A percentile compares a stretch with the other conserved stretches of the same genome.
phyloP scores from a whole-genome alignment of 2,113 vertebrate species.

The Crotalus tigris region DNA sequence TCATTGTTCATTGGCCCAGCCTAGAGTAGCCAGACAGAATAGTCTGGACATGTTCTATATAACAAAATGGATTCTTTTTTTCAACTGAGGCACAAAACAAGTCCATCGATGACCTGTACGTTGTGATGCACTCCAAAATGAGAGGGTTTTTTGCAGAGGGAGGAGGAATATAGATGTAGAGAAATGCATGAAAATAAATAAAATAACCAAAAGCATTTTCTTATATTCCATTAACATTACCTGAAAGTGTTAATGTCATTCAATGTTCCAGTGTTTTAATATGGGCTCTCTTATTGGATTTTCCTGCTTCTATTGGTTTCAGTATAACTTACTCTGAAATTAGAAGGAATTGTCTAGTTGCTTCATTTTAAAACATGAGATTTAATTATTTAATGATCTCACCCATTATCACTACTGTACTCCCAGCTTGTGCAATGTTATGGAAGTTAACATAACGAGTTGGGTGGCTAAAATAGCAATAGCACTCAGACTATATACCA shows the following conservation, averaged over 20 bases:
- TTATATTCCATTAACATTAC: neutral
- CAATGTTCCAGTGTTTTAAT: neutral
- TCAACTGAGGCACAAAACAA: neutral
- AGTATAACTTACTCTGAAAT: neutral
- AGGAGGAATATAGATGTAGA: neutral
- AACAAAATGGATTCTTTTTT: neutral
- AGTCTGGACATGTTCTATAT: neutral
- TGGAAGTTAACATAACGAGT: neutral
- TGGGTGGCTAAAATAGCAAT: neutral
- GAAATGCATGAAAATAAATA: neutral
- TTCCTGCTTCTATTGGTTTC: neutral
- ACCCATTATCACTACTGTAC: neutral
- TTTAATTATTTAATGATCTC: neutral
- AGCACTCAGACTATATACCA: neutral
- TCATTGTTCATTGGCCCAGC: too few species aligned
- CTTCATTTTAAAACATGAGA: neutral
- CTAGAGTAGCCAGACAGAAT: neutral
- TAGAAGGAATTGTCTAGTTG: neutral
- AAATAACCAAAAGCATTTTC: neutral
- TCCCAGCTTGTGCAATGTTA: neutral
- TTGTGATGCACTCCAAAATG: neutral
- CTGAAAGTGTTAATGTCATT: neutral
- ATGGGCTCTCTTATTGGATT: neutral
- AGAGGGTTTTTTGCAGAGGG: neutral
- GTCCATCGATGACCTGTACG: neutral